Evolutionary conservation across 2,888 invertebrate species (phyloP).

Genomic region (Pristionchus mayeri): DNA sequence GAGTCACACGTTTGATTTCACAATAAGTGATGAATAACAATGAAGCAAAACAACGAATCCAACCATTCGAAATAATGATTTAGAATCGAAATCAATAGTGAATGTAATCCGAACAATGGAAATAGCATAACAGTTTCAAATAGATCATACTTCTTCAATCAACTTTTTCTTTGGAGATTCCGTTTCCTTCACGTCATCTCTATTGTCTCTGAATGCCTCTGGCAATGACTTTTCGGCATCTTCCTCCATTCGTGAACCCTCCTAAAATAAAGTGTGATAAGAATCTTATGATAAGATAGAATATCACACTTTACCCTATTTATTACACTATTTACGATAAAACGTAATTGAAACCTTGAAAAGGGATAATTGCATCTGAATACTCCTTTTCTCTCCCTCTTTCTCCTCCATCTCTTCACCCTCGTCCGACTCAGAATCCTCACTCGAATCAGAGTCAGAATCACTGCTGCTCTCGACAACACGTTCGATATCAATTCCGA

Average conservation of each 20-base stretch:
- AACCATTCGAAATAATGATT: background rate
- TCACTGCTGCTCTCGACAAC: slow-evolving; percentile 46
- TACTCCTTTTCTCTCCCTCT: slow-evolving; percentile 25
- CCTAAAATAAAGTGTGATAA: background rate
- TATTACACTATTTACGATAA: background rate
- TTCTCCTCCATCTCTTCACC: slow-evolving; percentile 44
- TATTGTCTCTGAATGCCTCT: slow-evolving; percentile 31
- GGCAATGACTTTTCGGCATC: slow-evolving; percentile 20
- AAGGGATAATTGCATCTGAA: background rate
- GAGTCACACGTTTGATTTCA: slow-evolving; percentile 32
- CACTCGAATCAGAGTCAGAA: slow-evolving; percentile 38
- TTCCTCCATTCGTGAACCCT: slow-evolving; percentile 30
- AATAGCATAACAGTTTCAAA: slow-evolving; percentile 39
- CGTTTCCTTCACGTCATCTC: background rate
- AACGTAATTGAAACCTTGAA: background rate
- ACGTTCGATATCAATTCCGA: slow-evolving; percentile 52
- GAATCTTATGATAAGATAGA: background rate
- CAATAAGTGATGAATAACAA: background rate
- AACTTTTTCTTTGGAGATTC: slow-evolving; percentile 39
- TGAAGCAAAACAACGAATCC: background rate
- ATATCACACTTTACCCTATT: background rate
- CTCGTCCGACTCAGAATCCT: slow-evolving; percentile 44
- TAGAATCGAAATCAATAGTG: slow-evolving; percentile 10
- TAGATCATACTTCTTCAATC: slow-evolving; percentile 53
- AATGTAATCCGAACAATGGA: background rate